Conservation (phyloP, 2,113 vertebrate species). For the Ailurus styani region DNA sequence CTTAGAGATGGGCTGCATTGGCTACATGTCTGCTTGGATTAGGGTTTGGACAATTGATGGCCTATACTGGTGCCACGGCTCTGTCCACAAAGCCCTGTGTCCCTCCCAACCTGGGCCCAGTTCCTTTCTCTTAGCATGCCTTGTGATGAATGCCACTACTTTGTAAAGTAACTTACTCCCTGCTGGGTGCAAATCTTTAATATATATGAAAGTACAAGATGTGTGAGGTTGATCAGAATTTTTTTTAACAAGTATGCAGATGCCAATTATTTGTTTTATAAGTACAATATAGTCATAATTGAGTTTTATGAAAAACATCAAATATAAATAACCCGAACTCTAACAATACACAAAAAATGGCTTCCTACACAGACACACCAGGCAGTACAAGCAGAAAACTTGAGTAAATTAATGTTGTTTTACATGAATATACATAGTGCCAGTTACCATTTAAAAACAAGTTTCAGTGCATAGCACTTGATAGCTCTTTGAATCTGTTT, state of each 20-base stretch:
- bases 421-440: constrained; percentile 87
- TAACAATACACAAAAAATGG: constrained; percentile 87
- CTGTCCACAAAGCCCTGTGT: not conserved
- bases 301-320: constrained; percentile 89
- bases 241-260: constrained; percentile 79
- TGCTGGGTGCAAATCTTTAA: not conserved
- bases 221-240: not conserved
- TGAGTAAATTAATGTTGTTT: constrained; percentile 84
- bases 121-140: not conserved
- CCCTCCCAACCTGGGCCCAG: not conserved
- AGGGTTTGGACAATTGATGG: not conserved
- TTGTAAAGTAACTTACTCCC: not conserved
- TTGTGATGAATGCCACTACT: not conserved
- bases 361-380: constrained; percentile 83
- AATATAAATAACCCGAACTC: constrained; percentile 90
- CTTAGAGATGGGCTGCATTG: not conserved
- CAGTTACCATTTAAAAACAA: constrained; percentile 76
- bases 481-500: constrained; percentile 73
- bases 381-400: constrained; percentile 85
- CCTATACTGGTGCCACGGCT: not conserved
- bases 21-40: not conserved
- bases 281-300: constrained; percentile 83
- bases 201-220: not conserved
- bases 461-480: constrained; percentile 77
- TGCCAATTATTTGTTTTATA: constrained; percentile 89